Conservation (phyloP, 2,797 vertebrate species). For the Pteropus rufus region DNA sequence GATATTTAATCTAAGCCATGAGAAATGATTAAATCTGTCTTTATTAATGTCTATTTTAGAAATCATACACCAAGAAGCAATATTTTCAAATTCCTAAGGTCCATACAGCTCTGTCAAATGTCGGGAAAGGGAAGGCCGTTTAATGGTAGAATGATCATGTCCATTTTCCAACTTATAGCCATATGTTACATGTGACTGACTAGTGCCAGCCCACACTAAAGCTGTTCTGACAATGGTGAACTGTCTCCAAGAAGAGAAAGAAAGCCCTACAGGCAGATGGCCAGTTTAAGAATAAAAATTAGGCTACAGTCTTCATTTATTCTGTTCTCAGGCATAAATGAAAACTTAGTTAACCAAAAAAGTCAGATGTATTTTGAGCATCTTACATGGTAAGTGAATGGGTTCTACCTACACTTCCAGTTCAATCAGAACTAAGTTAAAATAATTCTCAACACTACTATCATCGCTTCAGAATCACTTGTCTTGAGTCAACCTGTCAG, state of each 20-base stretch:
- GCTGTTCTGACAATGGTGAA: neutral
- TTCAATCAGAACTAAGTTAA: slow-evolving; percentile 71
- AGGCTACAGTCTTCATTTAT: slow-evolving; percentile 21
- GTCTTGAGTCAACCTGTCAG: slow-evolving; percentile 77
- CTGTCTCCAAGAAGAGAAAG: neutral
- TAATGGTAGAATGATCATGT: neutral
- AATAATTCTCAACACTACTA: slow-evolving; percentile 76
- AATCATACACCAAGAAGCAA: neutral
- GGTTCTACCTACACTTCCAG: slow-evolving; percentile 29
- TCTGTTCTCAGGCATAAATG: slow-evolving; percentile 18
- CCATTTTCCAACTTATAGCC: neutral
- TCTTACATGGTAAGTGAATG: slow-evolving; percentile 42
- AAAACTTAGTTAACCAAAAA: neutral
- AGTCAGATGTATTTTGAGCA: slow-evolving; percentile 32
- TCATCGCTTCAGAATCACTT: slow-evolving; percentile 76
- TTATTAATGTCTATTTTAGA: neutral
- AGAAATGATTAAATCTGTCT: neutral
- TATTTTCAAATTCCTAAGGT: neutral
- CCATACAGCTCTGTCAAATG: neutral
- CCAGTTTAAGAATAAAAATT: slow-evolving; percentile 26
- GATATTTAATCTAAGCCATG: neutral
- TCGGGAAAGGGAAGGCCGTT: neutral
- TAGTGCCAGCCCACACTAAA: neutral
- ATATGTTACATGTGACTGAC: neutral
- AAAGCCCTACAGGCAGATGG: neutral